Conservation (phyloP, 1,140 invertebrate genomes). For the Megathymus violae region DNA sequence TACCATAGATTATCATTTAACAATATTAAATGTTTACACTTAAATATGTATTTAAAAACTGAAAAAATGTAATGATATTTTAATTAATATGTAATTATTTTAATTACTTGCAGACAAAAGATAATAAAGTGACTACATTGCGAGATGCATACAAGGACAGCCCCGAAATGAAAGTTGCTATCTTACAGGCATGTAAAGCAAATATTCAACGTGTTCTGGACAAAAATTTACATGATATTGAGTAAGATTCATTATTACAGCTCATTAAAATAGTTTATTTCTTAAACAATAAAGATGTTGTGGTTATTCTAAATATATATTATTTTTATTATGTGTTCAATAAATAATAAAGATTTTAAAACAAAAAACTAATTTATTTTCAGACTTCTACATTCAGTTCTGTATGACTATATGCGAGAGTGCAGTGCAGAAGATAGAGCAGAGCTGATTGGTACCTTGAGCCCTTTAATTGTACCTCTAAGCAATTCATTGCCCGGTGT, state of each 20-base stretch:
- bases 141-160: constrained; percentile 86
- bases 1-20: too few species aligned
- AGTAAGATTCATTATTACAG: constrained; percentile 56
- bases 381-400: constrained; percentile 89
- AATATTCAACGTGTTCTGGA: constrained; percentile 89
- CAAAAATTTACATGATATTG: constrained; percentile 87
- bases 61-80: too few species aligned
- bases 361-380: constrained; percentile 49
- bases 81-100: too few species aligned
- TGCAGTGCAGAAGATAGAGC: constrained; percentile 88
- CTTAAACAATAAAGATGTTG: too few species aligned
- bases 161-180: constrained; percentile 87
- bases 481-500: constrained; percentile 93
- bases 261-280: too few species aligned
- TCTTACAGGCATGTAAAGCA: constrained; percentile 87
- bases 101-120: constrained; percentile 82
- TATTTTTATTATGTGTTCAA: too few species aligned
- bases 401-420: constrained; percentile 91
- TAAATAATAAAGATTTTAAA: too few species aligned
- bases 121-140: constrained; percentile 85
- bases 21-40: too few species aligned
- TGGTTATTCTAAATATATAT: too few species aligned
- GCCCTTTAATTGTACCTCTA: constrained; percentile 89
- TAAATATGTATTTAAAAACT: too few species aligned
- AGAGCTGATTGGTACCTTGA: constrained; percentile 90